Evolutionary conservation across 2,888 invertebrate genomes (phyloP).

Genomic region (Gandaritis pyraliata): DNA sequence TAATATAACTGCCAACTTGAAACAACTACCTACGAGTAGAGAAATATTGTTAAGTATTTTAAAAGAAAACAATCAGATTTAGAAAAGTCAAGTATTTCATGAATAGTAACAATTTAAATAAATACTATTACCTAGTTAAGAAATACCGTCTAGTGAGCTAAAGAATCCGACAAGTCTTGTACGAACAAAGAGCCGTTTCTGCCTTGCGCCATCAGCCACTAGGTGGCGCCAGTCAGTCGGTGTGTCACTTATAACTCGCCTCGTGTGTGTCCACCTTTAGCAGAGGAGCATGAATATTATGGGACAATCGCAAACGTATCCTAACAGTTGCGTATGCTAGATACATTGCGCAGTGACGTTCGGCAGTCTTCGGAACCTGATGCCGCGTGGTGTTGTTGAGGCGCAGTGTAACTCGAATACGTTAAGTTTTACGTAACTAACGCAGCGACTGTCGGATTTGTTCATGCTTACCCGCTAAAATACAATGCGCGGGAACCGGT

Average conservation of each 20-base stretch:
- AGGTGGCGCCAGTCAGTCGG: constrained; percentile 56
- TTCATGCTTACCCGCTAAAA: constrained; percentile 48
- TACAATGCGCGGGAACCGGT: constrained; percentile 54
- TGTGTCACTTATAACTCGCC: constrained; percentile 49
- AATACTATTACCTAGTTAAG: not conserved
- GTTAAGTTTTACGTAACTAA: too few relatives aligned
- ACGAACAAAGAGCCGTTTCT: constrained; percentile 49
- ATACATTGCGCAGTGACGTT: too few relatives aligned
- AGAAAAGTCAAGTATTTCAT: not conserved
- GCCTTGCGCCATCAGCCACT: constrained; percentile 43
- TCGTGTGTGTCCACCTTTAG: constrained; percentile 47
- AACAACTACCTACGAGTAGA: too few relatives aligned
- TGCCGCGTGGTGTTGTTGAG: too few relatives aligned
- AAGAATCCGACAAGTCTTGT: constrained; percentile 24
- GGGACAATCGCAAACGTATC: too few relatives aligned
- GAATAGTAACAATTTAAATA: not conserved
- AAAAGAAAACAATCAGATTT: not conserved
- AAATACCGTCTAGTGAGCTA: constrained; percentile 1
- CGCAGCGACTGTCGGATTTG: too few relatives aligned
- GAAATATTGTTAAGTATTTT: too few relatives aligned
- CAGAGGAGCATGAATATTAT: constrained; percentile 8
- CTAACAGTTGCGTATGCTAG: too few relatives aligned
- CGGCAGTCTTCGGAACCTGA: too few relatives aligned
- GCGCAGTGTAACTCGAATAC: too few relatives aligned
- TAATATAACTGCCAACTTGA: too few relatives aligned